Conservation (phyloP, 2,113 vertebrate species). For the Eretmochelys imbricata region DNA sequence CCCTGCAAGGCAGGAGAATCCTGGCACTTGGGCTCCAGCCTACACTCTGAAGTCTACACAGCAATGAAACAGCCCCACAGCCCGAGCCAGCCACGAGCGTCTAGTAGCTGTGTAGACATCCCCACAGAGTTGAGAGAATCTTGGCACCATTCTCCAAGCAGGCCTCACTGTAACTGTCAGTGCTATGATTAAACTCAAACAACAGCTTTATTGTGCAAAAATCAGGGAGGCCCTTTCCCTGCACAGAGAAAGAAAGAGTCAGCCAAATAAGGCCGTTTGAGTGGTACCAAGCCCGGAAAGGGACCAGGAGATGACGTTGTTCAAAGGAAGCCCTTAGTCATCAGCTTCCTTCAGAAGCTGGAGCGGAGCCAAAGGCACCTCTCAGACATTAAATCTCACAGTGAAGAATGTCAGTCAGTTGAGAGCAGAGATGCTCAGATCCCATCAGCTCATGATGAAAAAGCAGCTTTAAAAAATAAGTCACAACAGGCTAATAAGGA, state of each 20-base stretch:
- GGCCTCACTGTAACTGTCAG: constrained; percentile 15
- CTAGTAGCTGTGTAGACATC: not conserved
- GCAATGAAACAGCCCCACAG: not conserved
- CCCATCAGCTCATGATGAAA: not conserved
- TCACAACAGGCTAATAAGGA: not conserved
- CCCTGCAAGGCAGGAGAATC: not conserved
- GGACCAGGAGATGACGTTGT: constrained; percentile 89
- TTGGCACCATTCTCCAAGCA: not conserved
- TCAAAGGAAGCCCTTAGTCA: constrained; percentile 92
- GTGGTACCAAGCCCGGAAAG: constrained; percentile 83
- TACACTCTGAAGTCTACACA: not conserved
- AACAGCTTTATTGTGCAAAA: constrained; percentile 57
- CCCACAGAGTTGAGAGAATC: not conserved
- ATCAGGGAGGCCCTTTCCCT: constrained; percentile 28
- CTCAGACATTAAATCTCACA: constrained; percentile 64
- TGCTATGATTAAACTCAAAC: constrained; percentile 69
- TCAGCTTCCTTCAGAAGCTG: constrained; percentile 81
- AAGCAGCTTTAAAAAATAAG: not conserved
- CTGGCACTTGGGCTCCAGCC: not conserved
- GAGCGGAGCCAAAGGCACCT: constrained; percentile 76
- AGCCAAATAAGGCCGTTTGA: constrained; percentile 92
- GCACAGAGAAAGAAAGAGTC: constrained; percentile 58
- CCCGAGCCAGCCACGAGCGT: not conserved
- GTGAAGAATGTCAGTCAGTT: accelerated
- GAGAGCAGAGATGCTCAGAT: not conserved